Base-by-base conservation (phyloP, 2,888 invertebrate species). In the Sepiola atlantica region DNA sequence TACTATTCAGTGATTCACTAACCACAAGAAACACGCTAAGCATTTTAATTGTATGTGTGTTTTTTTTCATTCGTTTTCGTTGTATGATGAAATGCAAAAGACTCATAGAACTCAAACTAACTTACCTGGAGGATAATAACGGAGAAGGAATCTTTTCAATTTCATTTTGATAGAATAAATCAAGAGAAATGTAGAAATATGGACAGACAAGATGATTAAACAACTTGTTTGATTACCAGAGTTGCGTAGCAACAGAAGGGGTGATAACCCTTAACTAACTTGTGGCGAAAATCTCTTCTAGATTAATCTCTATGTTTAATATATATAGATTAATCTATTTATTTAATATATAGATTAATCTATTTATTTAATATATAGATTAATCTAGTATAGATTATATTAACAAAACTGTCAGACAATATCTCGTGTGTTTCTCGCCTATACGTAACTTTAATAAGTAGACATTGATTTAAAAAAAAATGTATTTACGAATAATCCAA, bases 51-150 rank as follows among this genome's bases (percentile, higher is more conserved):
- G 2, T 45, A 4, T 45, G 2, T 4, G 45, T 45, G 6, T 77
- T 77, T n/a, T 45, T 77, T 14, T 20, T 77, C 28, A 2, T 61
- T 61, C 0, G 8, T 61, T 61, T 91, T 45, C 20, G 32, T 6
- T 45, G 21, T 45, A 90, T 24, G 45, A 45, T 45, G 35, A 91
- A 92, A 35, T n/a, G n/a, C 35, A 92, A 92, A 92, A 20, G 24
- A 45, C 10, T 91, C 28, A n/a, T 21, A 91, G n/a, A 21, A 28
- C 92, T 54, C 2, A 32, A 92, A 16, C 35, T 32, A 35, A 35
- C 94, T 94, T 95, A 97, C 97, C 97, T 95, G 97, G 97, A 91
- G 97, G 97, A 95, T 97, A 97, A 95, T 97, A 97, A 57, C 97
- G 96, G 55, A 97, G 95, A 21, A 97, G 95, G 96, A 97, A 97